Evolutionary conservation across 2,888 invertebrate species (phyloP), one percentile per base, ranked within the genome.

Genomic region (Ormyrus nitidulus): DNA sequence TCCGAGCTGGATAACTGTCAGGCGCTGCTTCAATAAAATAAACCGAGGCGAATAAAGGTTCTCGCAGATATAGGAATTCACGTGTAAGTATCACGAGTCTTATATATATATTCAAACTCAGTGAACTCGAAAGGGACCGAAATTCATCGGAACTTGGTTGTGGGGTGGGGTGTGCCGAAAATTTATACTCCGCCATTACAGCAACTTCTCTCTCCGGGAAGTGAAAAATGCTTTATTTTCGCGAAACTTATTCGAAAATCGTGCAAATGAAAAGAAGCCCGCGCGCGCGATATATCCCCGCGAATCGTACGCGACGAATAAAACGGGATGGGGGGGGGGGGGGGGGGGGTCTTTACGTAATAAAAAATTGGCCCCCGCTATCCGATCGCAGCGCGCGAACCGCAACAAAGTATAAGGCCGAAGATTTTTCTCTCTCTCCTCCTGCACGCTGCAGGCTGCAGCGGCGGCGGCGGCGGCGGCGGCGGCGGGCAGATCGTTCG

Each of bases 321-420:
- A 58, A 56, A 56, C 7, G n/a, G 9, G 5, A 0, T 13, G 13
- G 0, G 13, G 34, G 44, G 8, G n/a, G 46, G 34, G 44, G 8
- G n/a, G 46, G 13, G 0, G 13, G 34, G 44, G 8, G n/a, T 13
- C 58, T 66, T 74, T 74, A 66, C 51, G 74, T 74, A 74, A 74
- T 74, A 66, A 74, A 66, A 74, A 74, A 74, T 73, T 49, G 74
- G 74, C 48, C 48, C 48, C 34, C 66, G 58, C 58, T 66, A 74
- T 66, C 58, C 74, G 74, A 74, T 59, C 66, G 4, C 66, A 0
- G 13, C 34, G 19, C 74, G 74, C 74, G 13, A 74, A 53, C 59
- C 6, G 74, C 64, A 75, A 75, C 79, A 75, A 71, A 71, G 72
- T 72, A 59, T n/a, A 59, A 53, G 70, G 51, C 75, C 76, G 19